phyloP scores from a whole-genome alignment of 2,113 vertebrate species.

The Rhinoptilus africanus region DNA sequence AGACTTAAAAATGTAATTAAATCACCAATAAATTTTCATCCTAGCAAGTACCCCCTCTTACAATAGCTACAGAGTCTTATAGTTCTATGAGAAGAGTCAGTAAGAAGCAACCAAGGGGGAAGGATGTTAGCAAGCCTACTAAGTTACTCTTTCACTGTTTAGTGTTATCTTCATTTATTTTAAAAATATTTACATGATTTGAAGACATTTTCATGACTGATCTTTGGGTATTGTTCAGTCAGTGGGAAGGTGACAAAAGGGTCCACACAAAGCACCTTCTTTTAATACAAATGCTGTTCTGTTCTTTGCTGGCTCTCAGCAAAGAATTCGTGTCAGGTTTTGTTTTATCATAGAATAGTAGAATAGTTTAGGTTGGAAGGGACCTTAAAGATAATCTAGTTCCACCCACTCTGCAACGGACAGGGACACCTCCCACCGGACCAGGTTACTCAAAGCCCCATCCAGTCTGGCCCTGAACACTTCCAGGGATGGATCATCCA shows the following conservation, averaged over 20 bases:
- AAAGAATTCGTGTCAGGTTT: not conserved
- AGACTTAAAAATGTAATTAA: not conserved
- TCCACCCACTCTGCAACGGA: not conserved
- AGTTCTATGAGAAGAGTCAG: not conserved
- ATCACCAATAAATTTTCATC: not conserved
- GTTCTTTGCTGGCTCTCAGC: not conserved
- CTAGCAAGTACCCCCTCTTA: not conserved
- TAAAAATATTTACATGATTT: not conserved
- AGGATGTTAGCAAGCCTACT: not conserved
- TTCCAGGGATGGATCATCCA: not conserved
- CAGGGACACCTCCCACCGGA: not conserved
- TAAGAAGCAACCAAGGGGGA: not conserved
- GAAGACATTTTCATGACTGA: not conserved
- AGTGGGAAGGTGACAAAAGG: not conserved
- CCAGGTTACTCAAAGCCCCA: not conserved
- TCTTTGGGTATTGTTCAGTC: not conserved
- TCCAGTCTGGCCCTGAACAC: not conserved
- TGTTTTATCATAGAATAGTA: not conserved
- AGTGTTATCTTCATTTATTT: not conserved
- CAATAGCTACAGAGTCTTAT: not conserved
- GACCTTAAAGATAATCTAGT: not conserved
- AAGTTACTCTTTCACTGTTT: not conserved
- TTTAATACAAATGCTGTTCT: not conserved
- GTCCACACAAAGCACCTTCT: not conserved
- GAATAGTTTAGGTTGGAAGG: not conserved